Evolutionary conservation across 1,140 invertebrate genomes (phyloP).

Genomic region (Episyrphus balteatus): DNA sequence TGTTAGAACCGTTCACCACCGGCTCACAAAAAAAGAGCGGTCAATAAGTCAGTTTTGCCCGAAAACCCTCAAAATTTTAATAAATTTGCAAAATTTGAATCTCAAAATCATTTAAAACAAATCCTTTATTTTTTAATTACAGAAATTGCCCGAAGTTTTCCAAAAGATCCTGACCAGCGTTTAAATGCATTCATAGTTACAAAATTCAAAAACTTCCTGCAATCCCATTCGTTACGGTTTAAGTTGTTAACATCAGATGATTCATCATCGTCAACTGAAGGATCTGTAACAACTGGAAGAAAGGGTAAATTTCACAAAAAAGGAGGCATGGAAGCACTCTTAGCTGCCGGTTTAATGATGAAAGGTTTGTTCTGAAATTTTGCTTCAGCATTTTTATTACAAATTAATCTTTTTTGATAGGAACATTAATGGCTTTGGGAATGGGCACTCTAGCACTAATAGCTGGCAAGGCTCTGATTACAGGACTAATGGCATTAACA

Average conservation of each 20-base stretch:
- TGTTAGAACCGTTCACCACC: too few relatives aligned
- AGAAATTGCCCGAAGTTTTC: slow-evolving; percentile 60
- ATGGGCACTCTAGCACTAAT: slow-evolving; percentile 63
- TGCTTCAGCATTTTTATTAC: background rate
- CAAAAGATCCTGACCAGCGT: slow-evolving; percentile 62
- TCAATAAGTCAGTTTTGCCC: too few relatives aligned
- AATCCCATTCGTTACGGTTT: slow-evolving; percentile 59
- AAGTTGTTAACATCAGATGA: slow-evolving; percentile 52
- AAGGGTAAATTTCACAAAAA: slow-evolving; percentile 44
- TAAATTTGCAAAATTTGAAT: too few relatives aligned
- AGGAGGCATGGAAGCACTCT: slow-evolving; percentile 44
- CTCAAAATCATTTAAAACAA: too few relatives aligned
- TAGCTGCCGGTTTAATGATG: slow-evolving; percentile 52
- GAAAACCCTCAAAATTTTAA: too few relatives aligned
- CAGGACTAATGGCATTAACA: slow-evolving; percentile 65
- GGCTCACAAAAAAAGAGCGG: too few relatives aligned
- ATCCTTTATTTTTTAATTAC: slow-evolving; percentile 23
- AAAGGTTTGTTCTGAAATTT: slow-evolving; percentile 40
- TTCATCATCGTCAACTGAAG: slow-evolving; percentile 45
- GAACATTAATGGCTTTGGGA: slow-evolving; percentile 60
- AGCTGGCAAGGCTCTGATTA: slow-evolving; percentile 76
- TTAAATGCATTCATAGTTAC: slow-evolving; percentile 62
- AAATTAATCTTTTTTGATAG: slow-evolving; percentile 20
- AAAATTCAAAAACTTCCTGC: slow-evolving; percentile 57
- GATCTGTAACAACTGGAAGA: slow-evolving; percentile 38